These are phyloP conservation scores for Hylia prasina DNA, from an alignment of 2,113 vertebrate genomes.

Conservation along the genomic window DNA sequence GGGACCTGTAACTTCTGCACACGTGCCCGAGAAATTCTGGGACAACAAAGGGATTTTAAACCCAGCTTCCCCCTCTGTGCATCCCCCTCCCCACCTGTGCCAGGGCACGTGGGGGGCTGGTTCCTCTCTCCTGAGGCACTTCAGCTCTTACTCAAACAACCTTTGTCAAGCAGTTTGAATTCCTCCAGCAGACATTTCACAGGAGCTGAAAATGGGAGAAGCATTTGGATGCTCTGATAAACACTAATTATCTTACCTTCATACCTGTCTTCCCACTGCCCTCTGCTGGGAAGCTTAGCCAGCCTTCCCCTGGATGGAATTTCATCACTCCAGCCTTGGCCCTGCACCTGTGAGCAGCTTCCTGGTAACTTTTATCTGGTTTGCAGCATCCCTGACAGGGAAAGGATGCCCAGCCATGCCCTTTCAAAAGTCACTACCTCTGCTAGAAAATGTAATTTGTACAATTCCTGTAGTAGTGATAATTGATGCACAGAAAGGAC, in stretches of 20 bases:
- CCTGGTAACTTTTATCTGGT: fast-evolving
- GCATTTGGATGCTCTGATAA: not conserved
- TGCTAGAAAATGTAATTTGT: not conserved
- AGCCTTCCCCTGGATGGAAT: not conserved
- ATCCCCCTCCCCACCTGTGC: too few species aligned
- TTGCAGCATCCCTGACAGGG: not conserved
- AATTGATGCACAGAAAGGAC: not conserved
- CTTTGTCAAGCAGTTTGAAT: not conserved
- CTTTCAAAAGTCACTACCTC: not conserved
- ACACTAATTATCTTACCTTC: not conserved
- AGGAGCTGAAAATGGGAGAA: not conserved
- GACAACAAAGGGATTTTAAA: not conserved
- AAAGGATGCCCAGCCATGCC: not conserved
- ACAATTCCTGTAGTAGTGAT: not conserved
- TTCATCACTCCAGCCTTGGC: not conserved
- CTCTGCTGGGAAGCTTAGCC: not conserved
- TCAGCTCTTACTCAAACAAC: not conserved
- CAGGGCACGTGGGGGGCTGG: fast-evolving
- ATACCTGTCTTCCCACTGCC: not conserved
- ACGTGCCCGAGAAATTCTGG: not conserved
- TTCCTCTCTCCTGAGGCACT: not conserved
- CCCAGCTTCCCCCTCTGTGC: not conserved
- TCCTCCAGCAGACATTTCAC: not conserved
- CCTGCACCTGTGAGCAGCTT: not conserved
- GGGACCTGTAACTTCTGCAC: not conserved